Base-by-base conservation (phyloP, 2,113 vertebrate species). In the Aegotheles bennettii region DNA sequence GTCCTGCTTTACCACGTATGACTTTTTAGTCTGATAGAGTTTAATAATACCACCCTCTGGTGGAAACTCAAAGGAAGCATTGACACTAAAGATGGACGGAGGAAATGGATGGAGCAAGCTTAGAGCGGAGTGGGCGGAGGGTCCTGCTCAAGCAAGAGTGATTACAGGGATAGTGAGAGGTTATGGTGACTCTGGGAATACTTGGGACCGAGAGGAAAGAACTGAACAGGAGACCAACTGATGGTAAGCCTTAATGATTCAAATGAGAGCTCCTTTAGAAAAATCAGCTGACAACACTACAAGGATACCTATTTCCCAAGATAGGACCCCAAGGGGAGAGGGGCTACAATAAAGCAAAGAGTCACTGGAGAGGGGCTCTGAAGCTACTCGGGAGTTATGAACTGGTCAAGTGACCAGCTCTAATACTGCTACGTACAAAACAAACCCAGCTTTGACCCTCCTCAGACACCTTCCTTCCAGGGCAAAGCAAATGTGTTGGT, bases 21-120 rank as follows among this genome's bases (percentile, higher is more conserved):
- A n/a, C 33, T 91, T 65, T 14, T 11, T 28, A 33, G 20, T 50
- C 18, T 2, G 21, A 2, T 3, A 8, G n/a, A 2, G 63, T 74
- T 83, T 67, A 65, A 84, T 67, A 61, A 73, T 94, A 79, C 85
- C 79, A 70, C 85, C 95, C n/a, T 69, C 84, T 94, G 87, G 93
- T 79, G 61, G 51, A 83, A 74, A 79, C 13, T 26, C 54, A 42
- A 69, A 56, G 73, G 68, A 43, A 76, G 24, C 10, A 16, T 13
- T n/a, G 67, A 15, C 11, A 9, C 10, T 61, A 4, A 56, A 38
- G 23, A 48, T 1, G 10, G 20, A 13, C 33, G 35, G 25, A 76
- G 73, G 61, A 61, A 79, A 64, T 2, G 36, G 36, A 63, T 4
- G 16, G 28, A 47, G 7, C 0, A 1, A 80, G 14, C 12, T 80